phyloP scores from a whole-genome alignment of 23 tunicate genomes.

The Styela clava region DNA sequence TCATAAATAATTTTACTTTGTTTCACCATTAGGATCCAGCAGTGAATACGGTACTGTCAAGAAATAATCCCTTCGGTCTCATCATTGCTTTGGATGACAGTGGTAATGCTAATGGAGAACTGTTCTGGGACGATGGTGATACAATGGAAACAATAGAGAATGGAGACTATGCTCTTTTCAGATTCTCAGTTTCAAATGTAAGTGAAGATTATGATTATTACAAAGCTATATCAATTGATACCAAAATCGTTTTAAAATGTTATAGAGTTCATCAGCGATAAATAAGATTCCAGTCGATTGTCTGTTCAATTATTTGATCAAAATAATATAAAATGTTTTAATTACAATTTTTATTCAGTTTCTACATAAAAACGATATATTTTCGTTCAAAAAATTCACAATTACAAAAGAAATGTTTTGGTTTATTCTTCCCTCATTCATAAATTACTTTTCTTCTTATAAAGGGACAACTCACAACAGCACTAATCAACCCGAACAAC shows the following conservation, averaged over 20 bases:
- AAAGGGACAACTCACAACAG: constrained; percentile 47
- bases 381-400: too few relatives aligned
- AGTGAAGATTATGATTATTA: too few relatives aligned
- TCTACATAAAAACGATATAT: too few relatives aligned
- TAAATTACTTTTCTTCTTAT: too few relatives aligned
- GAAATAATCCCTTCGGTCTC: constrained; percentile 86
- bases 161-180: constrained; percentile 47
- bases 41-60: constrained; percentile 72
- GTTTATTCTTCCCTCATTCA: too few relatives aligned
- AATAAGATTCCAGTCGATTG: too few relatives aligned
- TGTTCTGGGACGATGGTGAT: constrained; percentile 95
- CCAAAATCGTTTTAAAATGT: background rate
- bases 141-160: constrained; percentile 47
- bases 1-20: too few relatives aligned
- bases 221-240: background rate
- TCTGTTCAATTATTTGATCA: background rate
- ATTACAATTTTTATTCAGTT: background rate
- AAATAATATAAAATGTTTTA: background rate
- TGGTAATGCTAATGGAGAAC: constrained; percentile 56
- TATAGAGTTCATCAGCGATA: background rate
- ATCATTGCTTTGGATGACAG: constrained; percentile 80
- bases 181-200: constrained; percentile 61
- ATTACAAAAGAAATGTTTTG: too few relatives aligned
- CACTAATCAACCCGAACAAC: constrained; percentile 15
- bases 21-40: constrained; percentile 89